A percentile compares a stretch with the other conserved stretches of the same genome.
Evolutionary conservation across 1,140 invertebrate species (phyloP).

Genomic region (Hormaphis cornu): DNA sequence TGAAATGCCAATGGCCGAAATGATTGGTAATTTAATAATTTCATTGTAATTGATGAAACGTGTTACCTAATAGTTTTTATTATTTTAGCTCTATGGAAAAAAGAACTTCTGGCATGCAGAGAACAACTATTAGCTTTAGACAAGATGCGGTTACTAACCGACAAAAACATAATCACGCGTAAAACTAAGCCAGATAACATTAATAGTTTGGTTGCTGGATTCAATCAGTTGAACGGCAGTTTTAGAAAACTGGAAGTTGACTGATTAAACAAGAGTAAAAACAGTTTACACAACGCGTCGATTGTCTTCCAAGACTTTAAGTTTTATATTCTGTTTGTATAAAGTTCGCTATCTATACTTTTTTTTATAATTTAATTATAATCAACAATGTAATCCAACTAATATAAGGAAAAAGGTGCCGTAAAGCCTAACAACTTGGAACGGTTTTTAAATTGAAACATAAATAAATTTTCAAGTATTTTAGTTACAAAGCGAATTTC

Average conservation of each 20-base stretch:
- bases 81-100: slow-evolving; percentile 51
- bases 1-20: slow-evolving; percentile 66
- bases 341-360: too few species aligned
- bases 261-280: slow-evolving; percentile 48
- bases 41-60: background rate
- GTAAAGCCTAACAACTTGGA: too few species aligned
- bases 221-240: slow-evolving; percentile 52
- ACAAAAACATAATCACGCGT: slow-evolving; percentile 36
- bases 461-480: too few species aligned
- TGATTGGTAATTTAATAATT: slow-evolving; percentile 53
- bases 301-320: too few species aligned
- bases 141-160: slow-evolving; percentile 52
- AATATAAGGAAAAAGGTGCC: too few species aligned
- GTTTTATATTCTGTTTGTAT: too few species aligned
- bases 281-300: background rate
- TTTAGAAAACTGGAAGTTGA: slow-evolving; percentile 75
- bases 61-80: too few species aligned
- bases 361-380: too few species aligned
- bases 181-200: slow-evolving; percentile 5
- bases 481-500: too few species aligned
- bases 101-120: slow-evolving; percentile 52
- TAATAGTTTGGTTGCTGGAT: slow-evolving; percentile 25
- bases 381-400: too few species aligned
- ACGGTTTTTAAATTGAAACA: too few species aligned
- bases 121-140: slow-evolving; percentile 61